phyloP scores from a whole-genome alignment of 1,140 invertebrate species.

The Rhynchophorus ferrugineus region DNA sequence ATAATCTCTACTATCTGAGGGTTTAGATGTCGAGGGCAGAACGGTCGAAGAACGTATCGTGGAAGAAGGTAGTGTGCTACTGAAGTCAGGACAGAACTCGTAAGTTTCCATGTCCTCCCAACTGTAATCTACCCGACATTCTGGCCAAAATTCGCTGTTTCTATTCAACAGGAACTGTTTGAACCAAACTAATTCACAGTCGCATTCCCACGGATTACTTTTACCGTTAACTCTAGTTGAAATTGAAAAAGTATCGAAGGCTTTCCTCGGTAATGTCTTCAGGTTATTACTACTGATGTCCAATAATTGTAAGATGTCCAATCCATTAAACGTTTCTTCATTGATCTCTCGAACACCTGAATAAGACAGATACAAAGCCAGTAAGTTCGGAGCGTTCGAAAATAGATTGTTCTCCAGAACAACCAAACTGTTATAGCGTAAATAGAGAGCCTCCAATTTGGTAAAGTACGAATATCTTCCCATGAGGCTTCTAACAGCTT shows the following conservation, averaged over 20 bases:
- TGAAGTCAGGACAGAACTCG: constrained; percentile 7
- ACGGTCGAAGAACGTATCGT: not conserved
- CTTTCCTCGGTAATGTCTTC: not conserved
- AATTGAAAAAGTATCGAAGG: constrained; percentile 5
- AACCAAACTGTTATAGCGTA: not conserved
- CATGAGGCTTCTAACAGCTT: not conserved
- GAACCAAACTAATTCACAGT: constrained; percentile 20
- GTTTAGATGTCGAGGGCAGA: not conserved
- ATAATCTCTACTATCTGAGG: too few relatives aligned
- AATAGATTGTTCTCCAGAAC: not conserved
- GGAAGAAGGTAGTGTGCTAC: not conserved
- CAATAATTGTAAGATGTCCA: not conserved
- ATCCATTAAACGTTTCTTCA: not conserved
- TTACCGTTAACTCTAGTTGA: not conserved
- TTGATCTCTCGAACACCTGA: not conserved
- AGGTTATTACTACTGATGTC: not conserved
- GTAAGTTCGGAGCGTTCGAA: constrained; percentile 1
- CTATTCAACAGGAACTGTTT: constrained; percentile 5
- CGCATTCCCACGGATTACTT: constrained; percentile 16
- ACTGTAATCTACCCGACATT: not conserved
- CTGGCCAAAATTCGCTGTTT: not conserved
- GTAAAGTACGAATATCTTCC: not conserved
- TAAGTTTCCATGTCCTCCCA: not conserved
- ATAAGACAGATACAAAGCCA: not conserved
- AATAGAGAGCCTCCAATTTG: not conserved